Evolutionary conservation across 2,797 vertebrate genomes (phyloP), one percentile per base, ranked within the genome.

Genomic region (Salmo trutta): DNA sequence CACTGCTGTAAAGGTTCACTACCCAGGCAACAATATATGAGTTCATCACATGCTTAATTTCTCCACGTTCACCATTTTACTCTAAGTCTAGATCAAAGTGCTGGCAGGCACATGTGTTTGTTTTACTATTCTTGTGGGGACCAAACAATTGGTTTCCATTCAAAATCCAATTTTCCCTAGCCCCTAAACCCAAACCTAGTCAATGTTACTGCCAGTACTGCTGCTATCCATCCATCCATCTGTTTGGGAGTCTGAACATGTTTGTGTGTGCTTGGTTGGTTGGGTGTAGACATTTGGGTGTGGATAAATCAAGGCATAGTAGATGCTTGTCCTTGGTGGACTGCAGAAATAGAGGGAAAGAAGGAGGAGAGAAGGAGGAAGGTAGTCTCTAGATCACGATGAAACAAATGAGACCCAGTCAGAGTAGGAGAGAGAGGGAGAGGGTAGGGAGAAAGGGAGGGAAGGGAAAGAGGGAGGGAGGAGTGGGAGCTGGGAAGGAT

Each of bases 41-140:
- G 82, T 85, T 92, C 87, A 92, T 77, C 77, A 77, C 80, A 82
- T 82, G 83, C 84, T 68, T 81, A 80, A 89, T 87, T 91, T 90
- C 86, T 86, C 85, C 81, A 84, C 75, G 27, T 88, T 90, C 86
- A 90, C 79, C 84, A 81, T 84, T 89, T 85, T 89, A 85, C 83
- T 83, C 67, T 4, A 86, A 81, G 69, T 67, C 73, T 77, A 79
- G 86, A 87, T 90, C 82, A 80, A 67, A 83, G 77, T 65, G 73
- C 74, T 77, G 71, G 29, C 31, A 52, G 75, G 19, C 36, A 52
- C 59, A 6, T 33, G 5, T 36, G 36, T 6, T 36, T 36, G 36
- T 36, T 36, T 36, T 1, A 36, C 36, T 36, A 36, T 36, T 5
- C 36, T 7, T 36, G 36, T 36, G 36, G 36, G 36, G 36, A 36